Evolutionary conservation across 2,113 vertebrate species (phyloP).

Genomic region (Apistogramma diplotaenia): DNA sequence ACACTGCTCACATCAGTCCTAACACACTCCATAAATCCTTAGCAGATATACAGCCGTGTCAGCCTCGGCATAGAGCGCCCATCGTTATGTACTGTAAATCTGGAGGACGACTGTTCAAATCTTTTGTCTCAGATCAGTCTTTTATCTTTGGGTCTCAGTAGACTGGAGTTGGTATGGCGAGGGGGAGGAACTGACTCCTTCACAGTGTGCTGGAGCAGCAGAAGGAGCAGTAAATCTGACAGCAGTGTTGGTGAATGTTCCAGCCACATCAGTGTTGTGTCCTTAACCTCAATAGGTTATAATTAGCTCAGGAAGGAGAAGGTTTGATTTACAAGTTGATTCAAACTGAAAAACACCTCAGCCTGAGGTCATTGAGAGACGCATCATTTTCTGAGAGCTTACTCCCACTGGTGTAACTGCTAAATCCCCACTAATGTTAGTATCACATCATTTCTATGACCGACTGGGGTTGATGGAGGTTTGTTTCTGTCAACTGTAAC

Average conservation of each 20-base stretch:
- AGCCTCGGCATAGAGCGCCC: conserved; percentile 26
- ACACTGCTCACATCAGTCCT: conserved; percentile 46
- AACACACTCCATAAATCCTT: conserved; percentile 60
- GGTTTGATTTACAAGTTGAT: conserved; percentile 46
- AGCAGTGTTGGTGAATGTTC: conserved; percentile 7
- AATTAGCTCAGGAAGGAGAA: conserved; percentile 37
- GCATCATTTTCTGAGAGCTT: neutral
- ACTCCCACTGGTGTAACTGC: neutral
- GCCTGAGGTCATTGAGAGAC: conserved; percentile 19
- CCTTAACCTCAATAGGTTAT: conserved; percentile 51
- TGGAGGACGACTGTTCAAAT: conserved; percentile 29
- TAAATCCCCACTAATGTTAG: neutral
- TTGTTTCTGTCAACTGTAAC: neutral
- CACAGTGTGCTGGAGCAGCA: conserved; percentile 21
- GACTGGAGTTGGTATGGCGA: conserved; percentile 8
- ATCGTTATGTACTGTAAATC: conserved; percentile 61
- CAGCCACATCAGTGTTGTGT: conserved; percentile 45
- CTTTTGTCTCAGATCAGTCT: conserved; percentile 54
- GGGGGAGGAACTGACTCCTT: conserved; percentile 23
- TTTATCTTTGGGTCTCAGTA: conserved; percentile 43
- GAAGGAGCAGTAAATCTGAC: conserved; percentile 61
- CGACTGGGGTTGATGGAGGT: neutral
- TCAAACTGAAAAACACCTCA: conserved; percentile 20
- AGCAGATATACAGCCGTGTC: conserved; percentile 59
- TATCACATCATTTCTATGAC: neutral